Base-by-base conservation (phyloP, 2,888 invertebrate genomes). In the Phortica magna region DNA sequence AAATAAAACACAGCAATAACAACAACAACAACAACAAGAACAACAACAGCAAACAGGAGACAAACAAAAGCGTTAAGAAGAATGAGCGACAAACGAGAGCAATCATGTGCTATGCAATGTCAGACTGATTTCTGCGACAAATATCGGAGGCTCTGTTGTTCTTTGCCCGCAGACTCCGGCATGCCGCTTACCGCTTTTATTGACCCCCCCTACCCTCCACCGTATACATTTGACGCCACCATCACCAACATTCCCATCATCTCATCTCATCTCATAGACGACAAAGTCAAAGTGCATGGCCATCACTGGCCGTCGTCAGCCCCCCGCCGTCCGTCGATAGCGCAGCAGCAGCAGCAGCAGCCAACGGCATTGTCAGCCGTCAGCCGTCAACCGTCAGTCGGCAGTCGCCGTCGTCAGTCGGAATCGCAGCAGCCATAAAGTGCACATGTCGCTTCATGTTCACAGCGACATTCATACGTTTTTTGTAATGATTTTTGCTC, bases 391-490 rank as follows among this genome's bases (percentile, higher is more conserved):
- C 82, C 79, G 76, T 81, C 79, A 81, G 78, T 10, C 83, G 82
- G 80, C 81, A 14, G 43, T 14, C 64, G 43, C 57, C 72, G 17
- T 42, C 73, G 41, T 43, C 57, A 75, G 59, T 76, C 77, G 76
- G 74, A 31, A 31, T 77, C 73, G 76, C 71, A 70, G 78, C 79
- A 85, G 85, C 89, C 88, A 89, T 90, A 89, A 90, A 89, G 90
- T 90, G 90, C 90, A 89, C 84, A 89, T 90, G 90, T 90, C 90
- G 90, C 84, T 83, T 87, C 85, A 85, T 89, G 90, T 89, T 89
- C 89, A 84, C 88, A 87, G 88, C 87, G 90, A 90, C 89, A 90
- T 89, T 90, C 90, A 88, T 89, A 86, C 75, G 77, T 77, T 77
- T 19, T 43, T 31, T 74, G 70, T n/a, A 55, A 55, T 14, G 14